Evolutionary conservation across 2,113 vertebrate species (phyloP).

Genomic region (Plectropomus leopardus): DNA sequence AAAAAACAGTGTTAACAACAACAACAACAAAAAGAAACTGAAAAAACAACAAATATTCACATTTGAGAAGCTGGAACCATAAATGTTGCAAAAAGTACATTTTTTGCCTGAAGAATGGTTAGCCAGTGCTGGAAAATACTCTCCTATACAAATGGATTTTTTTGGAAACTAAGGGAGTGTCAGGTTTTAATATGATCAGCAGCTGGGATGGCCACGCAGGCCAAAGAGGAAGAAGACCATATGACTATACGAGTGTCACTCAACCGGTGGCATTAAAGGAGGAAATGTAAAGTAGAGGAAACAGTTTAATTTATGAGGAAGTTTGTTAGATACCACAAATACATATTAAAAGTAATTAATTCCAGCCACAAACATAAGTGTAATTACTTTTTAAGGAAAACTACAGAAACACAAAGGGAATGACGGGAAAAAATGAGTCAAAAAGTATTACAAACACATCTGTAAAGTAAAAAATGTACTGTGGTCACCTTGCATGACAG

Average conservation of each 20-base stretch:
- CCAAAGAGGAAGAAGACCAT: constrained; percentile 37
- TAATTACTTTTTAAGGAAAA: neutral
- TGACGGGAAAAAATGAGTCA: neutral
- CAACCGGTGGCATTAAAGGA: constrained; percentile 11
- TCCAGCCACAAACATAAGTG: neutral
- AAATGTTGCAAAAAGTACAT: neutral
- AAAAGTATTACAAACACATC: neutral
- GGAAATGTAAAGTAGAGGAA: constrained; percentile 14
- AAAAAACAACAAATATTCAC: neutral
- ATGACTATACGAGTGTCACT: neutral
- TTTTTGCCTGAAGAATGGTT: neutral
- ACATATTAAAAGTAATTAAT: neutral
- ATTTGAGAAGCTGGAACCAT: neutral
- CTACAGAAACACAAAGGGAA: neutral
- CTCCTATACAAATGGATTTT: neutral
- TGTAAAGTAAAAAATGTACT: neutral
- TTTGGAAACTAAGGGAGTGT: neutral
- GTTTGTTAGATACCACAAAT: neutral
- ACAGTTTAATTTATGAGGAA: constrained; percentile 14
- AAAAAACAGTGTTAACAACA: too few relatives aligned
- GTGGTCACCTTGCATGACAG: constrained; percentile 78
- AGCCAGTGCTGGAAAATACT: neutral
- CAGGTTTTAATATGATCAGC: neutral
- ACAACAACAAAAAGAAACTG: neutral
- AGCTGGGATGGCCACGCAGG: neutral